A percentile compares a stretch with the other conserved stretches of the same genome.
These are phyloP conservation scores for Pelecanoides urinatrix DNA, from an alignment of 2,113 vertebrate genomes.

Conservation along the genomic window DNA sequence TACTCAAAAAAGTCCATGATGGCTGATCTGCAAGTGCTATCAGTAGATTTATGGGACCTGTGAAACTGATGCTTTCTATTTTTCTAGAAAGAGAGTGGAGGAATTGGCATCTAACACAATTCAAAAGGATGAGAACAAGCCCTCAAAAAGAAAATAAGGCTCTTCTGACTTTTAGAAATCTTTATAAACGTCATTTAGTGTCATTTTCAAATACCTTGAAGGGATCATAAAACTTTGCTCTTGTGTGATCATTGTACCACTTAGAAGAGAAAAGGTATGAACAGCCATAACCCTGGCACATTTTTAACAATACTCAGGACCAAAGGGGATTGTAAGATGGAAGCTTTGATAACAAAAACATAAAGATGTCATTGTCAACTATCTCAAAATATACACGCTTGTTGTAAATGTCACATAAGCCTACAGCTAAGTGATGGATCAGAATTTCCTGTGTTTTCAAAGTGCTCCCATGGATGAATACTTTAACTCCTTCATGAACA, in stretches of 20 bases:
- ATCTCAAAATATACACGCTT: conserved; percentile 46
- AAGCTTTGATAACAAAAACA: conserved; percentile 62
- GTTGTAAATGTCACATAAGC: conserved; percentile 49
- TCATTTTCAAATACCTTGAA: conserved; percentile 65
- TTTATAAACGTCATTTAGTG: conserved; percentile 43
- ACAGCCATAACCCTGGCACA: conserved; percentile 31
- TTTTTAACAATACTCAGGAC: conserved; percentile 23
- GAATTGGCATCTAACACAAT: conserved; percentile 18
- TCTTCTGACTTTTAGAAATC: conserved; percentile 61
- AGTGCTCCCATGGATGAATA: not conserved
- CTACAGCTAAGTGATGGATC: conserved; percentile 42
- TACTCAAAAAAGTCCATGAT: not conserved
- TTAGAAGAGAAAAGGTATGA: conserved; percentile 26
- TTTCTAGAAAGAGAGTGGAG: not conserved
- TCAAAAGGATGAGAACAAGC: conserved; percentile 34
- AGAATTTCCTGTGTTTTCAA: not conserved
- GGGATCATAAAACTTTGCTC: conserved; percentile 63
- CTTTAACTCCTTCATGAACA: conserved; percentile 25
- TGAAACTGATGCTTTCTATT: not conserved
- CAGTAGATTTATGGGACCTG: not conserved
- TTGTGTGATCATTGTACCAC: conserved; percentile 49
- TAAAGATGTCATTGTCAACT: conserved; percentile 60
- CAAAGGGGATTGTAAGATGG: conserved; percentile 39
- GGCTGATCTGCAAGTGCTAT: not conserved
- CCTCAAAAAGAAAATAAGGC: conserved; percentile 3